Evolutionary conservation across 2,888 invertebrate genomes (phyloP).

Genomic region (Parapristionchus giblindavisi): DNA sequence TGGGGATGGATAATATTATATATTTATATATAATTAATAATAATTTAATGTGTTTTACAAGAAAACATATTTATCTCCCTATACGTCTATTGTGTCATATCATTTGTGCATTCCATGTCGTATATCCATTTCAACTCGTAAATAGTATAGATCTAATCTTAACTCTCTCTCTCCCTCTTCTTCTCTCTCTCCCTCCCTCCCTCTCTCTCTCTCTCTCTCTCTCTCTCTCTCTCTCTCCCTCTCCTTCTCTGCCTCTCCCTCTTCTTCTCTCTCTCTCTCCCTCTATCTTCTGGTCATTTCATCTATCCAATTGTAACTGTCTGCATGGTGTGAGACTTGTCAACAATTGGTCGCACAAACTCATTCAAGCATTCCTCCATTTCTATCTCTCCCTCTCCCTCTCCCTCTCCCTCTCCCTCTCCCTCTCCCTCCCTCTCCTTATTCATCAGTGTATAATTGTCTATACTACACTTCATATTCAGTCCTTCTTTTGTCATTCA

Average conservation of each 20-base stretch:
- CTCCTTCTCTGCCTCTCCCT: background rate
- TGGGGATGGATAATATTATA: too few species aligned
- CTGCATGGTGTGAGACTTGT: too few species aligned
- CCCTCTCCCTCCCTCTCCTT: background rate
- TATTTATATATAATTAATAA: too few species aligned
- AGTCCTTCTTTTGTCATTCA: background rate
- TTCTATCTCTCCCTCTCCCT: background rate
- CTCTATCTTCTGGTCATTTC: constrained; percentile 1
- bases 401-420: constrained; percentile 1
- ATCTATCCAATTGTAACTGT: too few species aligned
- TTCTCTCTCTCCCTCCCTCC: background rate
- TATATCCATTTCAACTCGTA: background rate
- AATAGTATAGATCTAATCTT: background rate
- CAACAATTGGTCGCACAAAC: too few species aligned
- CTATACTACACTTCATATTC: background rate
- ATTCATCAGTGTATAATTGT: background rate
- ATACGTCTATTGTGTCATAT: too few species aligned
- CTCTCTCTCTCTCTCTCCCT: constrained; percentile 24
- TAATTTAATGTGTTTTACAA: too few species aligned
- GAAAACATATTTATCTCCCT: too few species aligned
- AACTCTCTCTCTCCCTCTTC: constrained; percentile 8
- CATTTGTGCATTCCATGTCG: too few species aligned
- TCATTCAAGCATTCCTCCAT: background rate
- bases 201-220: constrained; percentile 13
- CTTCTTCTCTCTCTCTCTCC: background rate